Conservation (phyloP, 2,797 vertebrate species). For the Liasis olivaceus region DNA sequence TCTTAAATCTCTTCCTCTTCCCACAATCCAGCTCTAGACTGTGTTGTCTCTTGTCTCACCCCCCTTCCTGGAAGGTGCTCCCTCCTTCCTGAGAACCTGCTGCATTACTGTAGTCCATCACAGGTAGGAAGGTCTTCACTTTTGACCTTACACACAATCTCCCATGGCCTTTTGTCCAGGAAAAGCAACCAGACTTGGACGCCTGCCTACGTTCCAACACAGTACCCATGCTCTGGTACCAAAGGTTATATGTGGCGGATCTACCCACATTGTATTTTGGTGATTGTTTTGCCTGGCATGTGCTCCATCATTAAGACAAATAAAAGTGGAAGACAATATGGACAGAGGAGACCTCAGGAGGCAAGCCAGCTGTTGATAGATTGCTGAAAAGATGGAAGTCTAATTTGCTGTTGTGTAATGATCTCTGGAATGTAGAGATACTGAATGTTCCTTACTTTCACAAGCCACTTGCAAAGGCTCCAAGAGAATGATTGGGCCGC, state of each 20-base stretch:
- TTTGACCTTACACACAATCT: background rate
- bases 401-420: conserved; percentile 12
- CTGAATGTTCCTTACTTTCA: conserved; percentile 17
- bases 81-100: no score
- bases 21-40: no score
- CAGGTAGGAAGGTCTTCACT: background rate
- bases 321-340: conserved; percentile 4
- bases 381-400: conserved; percentile 5
- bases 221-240: background rate
- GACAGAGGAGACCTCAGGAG: background rate
- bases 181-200: background rate
- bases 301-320: background rate
- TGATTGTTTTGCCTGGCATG: background rate
- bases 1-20: no score
- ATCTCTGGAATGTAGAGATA: conserved; percentile 22
- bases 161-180: background rate
- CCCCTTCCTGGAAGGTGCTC: no score
- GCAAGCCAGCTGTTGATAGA: conserved; percentile 23
- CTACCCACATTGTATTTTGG: background rate
- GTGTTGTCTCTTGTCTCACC: no score
- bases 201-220: background rate
- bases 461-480: background rate
- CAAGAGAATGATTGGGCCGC: background rate
- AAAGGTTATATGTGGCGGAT: background rate
- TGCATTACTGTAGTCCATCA: no score